phyloP scores from a whole-genome alignment of 35 echinoderm and acorn worm genomes.

The Apostichopus japonicus region DNA sequence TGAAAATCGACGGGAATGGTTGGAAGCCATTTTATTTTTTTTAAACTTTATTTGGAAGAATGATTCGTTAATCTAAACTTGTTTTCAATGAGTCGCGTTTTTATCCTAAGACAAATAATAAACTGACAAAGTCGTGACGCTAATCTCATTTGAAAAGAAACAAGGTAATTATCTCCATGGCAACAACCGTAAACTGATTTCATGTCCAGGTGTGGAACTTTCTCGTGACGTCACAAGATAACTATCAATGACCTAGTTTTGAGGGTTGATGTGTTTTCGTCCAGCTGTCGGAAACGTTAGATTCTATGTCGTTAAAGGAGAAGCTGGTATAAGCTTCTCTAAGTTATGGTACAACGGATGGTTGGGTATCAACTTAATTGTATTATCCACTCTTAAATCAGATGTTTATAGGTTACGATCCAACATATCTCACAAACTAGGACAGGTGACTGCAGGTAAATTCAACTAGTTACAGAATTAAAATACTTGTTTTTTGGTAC shows the following conservation, averaged over 20 bases:
- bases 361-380: no score
- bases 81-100: neutral
- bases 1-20: neutral
- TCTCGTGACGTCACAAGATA: neutral
- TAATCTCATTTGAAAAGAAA: neutral
- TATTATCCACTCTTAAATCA: no score
- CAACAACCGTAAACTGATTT: conserved; percentile 3
- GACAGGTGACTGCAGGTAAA: no score
- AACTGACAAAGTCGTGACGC: neutral
- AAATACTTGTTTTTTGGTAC: no score
- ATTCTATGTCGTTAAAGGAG: no score
- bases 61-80: neutral
- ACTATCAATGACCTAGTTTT: neutral
- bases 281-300: no score
- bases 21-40: neutral
- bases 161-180: conserved; percentile 5
- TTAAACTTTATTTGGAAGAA: neutral
- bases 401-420: no score
- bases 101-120: conserved; percentile 10
- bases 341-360: no score
- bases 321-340: no score
- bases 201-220: neutral
- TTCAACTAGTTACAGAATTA: no score
- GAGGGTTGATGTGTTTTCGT: neutral
- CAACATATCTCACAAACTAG: no score